These are phyloP conservation scores for Anseranas semipalmata DNA, from an alignment of 2,113 vertebrate genomes.

Conservation along the genomic window DNA sequence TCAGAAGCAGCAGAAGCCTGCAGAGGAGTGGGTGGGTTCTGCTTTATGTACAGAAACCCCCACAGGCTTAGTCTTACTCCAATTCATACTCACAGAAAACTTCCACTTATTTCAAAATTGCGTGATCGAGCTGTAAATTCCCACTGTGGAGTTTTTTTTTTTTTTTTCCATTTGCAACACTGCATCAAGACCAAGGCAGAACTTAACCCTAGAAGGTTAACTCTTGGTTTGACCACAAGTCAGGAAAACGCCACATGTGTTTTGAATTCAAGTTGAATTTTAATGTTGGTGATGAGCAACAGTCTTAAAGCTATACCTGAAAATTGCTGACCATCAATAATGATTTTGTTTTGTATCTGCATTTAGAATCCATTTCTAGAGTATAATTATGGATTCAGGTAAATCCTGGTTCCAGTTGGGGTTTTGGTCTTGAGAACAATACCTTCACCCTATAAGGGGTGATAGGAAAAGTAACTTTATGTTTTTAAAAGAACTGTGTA, in stretches of 20 bases:
- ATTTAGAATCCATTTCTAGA: background rate
- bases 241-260: background rate
- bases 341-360: fast-evolving
- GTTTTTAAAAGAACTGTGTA: slow-evolving; percentile 54
- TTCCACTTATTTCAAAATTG: background rate
- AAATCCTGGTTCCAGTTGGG: background rate
- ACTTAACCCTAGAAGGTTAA: background rate
- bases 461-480: slow-evolving; percentile 11
- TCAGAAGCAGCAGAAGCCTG: background rate
- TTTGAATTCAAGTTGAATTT: background rate
- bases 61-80: background rate
- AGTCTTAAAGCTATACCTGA: background rate
- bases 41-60: fast-evolving
- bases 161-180: fast-evolving
- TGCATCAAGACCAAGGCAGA: background rate
- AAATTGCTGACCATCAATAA: background rate
- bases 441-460: background rate
- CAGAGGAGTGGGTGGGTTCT: background rate
- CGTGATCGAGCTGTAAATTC: background rate
- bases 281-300: background rate
- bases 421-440: background rate
- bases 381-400: background rate
- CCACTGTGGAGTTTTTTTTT: background rate
- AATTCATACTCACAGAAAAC: fast-evolving
- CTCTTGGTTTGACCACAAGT: background rate